These are phyloP conservation scores for Nematolebias whitei DNA, from an alignment of 2,113 vertebrate species.

Conservation along the genomic window DNA sequence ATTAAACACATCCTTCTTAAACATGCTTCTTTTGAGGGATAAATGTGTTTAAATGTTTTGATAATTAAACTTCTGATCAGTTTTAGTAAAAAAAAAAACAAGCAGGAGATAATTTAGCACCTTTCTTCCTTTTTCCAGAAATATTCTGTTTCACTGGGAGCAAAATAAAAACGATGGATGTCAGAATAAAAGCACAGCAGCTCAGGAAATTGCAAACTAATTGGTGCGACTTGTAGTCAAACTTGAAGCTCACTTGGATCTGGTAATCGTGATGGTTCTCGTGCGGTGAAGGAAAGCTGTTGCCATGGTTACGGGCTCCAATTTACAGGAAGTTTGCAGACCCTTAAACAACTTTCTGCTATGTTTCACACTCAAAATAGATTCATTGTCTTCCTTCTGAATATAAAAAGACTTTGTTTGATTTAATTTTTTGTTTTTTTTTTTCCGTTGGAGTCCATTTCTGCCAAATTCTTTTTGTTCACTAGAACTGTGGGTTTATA, in stretches of 20 bases:
- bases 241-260: conserved; percentile 3
- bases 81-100: no score
- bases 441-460: not conserved
- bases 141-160: not conserved
- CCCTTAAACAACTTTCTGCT: not conserved
- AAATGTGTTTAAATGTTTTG: not conserved
- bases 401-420: not conserved
- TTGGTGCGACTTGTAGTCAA: conserved; percentile 1
- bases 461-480: not conserved
- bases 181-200: conserved; percentile 15
- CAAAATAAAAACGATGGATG: not conserved
- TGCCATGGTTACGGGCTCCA: not conserved
- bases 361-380: not conserved
- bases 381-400: not conserved
- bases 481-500: not conserved
- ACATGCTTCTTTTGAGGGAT: not conserved
- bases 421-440: not conserved
- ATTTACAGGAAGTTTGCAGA: conserved; percentile 2
- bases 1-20: no score
- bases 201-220: conserved; percentile 17
- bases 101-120: not conserved
- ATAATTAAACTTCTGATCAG: no score
- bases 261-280: not conserved
- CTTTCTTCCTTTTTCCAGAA: not conserved
- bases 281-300: not conserved